Base-by-base conservation (phyloP, 1,140 invertebrate species). In the Listronotus oregonensis region DNA sequence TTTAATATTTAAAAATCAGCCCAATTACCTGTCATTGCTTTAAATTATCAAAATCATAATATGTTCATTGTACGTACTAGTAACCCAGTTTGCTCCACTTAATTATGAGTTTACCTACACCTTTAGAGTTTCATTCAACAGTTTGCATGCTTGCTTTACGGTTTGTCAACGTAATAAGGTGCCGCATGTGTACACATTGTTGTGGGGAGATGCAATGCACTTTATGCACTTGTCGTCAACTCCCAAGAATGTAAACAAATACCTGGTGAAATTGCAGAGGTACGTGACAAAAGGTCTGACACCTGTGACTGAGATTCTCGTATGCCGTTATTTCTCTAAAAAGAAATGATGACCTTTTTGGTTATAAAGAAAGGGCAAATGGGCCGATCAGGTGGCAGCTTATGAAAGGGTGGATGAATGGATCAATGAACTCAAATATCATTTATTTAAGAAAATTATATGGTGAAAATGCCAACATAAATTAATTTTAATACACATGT, bases 231-330 rank as follows among this genome's bases (percentile, higher is more conserved):
- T 59, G 56, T 49, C 56, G 44, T 17, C 52, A 42, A 51, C 39
- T 14, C 44, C 43, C 43, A 59, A 59, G 42, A 59, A 59, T 47
- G 42, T 59, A 46, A 59, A 47, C 43, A 59, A 59, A 59, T 43
- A 46, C 56, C 56, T 59, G 56, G 32, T 27, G 44, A 59, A 59
- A 59, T 59, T 59, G 40, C 51, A 54, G 37, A 37, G 56, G 44
- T 47, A 59, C 56, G 56, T 59, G 56, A 59, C 56, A 59, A 59
- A 59, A 46, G 56, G 56, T 56, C 39, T 27, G 54, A 40, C 56
- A 59, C 43, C 56, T 59, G 56, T 59, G 54, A 59, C 47, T 49
- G 44, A 27, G 44, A 59, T n/a, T 59, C 32, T 15, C 54, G 15
- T 32, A 18, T 27, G 10, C n/a, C 27, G 14, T 51, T 51, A 27